phyloP scores from a whole-genome alignment of 2,113 vertebrate genomes.

The Pycnonotus jocosus region DNA sequence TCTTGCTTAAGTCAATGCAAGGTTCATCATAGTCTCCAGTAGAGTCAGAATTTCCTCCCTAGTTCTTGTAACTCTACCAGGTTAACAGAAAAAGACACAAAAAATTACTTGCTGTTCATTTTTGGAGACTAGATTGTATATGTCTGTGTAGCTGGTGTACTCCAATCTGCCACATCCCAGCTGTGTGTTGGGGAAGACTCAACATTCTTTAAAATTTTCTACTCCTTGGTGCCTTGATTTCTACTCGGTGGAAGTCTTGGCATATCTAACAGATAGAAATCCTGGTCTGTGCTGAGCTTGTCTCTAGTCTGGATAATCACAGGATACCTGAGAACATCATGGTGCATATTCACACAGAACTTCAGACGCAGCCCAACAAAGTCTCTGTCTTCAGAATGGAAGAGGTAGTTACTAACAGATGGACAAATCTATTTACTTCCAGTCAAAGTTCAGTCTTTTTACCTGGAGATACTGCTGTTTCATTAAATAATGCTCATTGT shows the following conservation, averaged over 20 bases:
- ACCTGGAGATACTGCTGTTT: neutral
- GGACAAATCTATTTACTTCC: neutral
- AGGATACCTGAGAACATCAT: neutral
- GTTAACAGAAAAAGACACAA: neutral
- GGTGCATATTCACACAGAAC: neutral
- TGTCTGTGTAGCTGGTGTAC: neutral
- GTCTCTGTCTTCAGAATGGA: neutral
- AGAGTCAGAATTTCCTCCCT: neutral
- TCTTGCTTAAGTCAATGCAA: neutral
- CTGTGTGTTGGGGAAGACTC: neutral
- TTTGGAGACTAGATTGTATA: neutral
- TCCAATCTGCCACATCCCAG: neutral
- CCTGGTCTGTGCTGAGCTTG: neutral
- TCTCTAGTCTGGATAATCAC: neutral
- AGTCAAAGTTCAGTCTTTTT: neutral
- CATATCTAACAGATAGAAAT: neutral
- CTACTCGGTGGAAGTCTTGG: neutral
- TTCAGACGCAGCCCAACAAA: neutral
- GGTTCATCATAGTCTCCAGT: neutral
- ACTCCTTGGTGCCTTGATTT: neutral
- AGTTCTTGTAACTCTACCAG: neutral
- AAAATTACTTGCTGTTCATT: neutral
- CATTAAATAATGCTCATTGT: neutral
- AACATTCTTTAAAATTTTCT: neutral
- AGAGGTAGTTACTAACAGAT: neutral